Conservation (phyloP, 2,797 vertebrate genomes). For the Coreius guichenoti region DNA sequence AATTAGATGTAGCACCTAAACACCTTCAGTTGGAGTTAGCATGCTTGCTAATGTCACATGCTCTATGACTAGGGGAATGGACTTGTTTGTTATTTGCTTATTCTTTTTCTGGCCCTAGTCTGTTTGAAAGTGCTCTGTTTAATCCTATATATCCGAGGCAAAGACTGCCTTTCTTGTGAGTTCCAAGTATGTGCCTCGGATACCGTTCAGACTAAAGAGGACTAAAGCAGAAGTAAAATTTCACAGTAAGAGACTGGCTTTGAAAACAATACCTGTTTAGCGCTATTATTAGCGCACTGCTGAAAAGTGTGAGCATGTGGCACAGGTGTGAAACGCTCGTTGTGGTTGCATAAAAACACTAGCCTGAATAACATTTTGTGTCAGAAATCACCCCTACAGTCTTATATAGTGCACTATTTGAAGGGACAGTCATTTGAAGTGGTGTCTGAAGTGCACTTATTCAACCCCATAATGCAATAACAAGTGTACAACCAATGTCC, state of each 20-base stretch:
- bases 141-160: conserved; percentile 64
- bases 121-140: conserved; percentile 50
- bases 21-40: not conserved
- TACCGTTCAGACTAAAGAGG: conserved; percentile 38
- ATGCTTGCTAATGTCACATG: not conserved
- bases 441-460: not conserved
- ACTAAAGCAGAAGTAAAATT: conserved; percentile 55
- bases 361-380: not conserved
- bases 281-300: conserved; percentile 32
- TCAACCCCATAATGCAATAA: not conserved
- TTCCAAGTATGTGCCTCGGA: conserved; percentile 52
- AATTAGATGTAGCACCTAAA: not conserved
- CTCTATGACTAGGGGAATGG: conserved; percentile 12
- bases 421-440: not conserved
- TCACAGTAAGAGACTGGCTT: conserved; percentile 39
- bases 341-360: not conserved
- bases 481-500: not conserved
- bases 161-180: conserved; percentile 58
- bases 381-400: not conserved
- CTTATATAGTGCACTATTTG: not conserved
- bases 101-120: conserved; percentile 31
- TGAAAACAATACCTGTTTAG: conserved; percentile 51
- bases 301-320: not conserved
- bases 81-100: conserved; percentile 31
- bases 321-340: not conserved